A percentile compares a stretch with the other conserved stretches of the same genome.
phyloP scores from a whole-genome alignment of 2,113 vertebrate species.

The Ariopsis seemanni region DNA sequence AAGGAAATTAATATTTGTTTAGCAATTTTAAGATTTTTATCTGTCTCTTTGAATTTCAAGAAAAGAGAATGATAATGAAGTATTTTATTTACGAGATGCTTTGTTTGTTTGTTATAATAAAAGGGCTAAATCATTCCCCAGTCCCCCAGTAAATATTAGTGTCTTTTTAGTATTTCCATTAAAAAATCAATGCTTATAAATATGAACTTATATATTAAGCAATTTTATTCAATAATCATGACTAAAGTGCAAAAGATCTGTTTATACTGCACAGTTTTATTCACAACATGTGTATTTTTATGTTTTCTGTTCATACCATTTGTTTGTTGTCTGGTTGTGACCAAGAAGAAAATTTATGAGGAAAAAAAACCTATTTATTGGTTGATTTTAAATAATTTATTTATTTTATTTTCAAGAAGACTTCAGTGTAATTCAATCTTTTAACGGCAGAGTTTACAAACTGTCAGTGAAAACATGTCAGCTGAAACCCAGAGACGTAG shows the following conservation, averaged over 20 bases:
- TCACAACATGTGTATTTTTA: neutral
- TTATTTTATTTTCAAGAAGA: neutral
- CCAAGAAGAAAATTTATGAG: neutral
- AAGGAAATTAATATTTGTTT: neutral
- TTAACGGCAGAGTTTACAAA: conserved; percentile 1
- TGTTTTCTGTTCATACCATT: neutral
- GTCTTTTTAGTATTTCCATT: neutral
- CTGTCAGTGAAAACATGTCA: neutral
- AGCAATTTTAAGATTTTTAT: neutral
- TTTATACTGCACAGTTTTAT: neutral
- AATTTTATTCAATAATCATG: neutral
- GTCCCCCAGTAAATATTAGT: neutral
- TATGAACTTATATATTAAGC: neutral
- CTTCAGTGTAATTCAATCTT: neutral
- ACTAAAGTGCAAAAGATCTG: neutral
- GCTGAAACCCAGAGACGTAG: neutral
- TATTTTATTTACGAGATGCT: neutral
- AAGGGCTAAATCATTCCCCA: neutral
- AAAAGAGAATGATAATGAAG: neutral
- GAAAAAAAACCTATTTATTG: neutral
- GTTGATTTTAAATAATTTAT: neutral
- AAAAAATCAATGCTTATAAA: too few relatives aligned
- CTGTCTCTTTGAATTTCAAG: neutral
- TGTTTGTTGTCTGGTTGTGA: conserved; percentile 22
- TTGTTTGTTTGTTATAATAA: neutral